Percentiles rank a stretch among this genome's conserved stretches.
Evolutionary conservation across 2,797 vertebrate genomes (phyloP).

Genomic region (Prunella strophiata): DNA sequence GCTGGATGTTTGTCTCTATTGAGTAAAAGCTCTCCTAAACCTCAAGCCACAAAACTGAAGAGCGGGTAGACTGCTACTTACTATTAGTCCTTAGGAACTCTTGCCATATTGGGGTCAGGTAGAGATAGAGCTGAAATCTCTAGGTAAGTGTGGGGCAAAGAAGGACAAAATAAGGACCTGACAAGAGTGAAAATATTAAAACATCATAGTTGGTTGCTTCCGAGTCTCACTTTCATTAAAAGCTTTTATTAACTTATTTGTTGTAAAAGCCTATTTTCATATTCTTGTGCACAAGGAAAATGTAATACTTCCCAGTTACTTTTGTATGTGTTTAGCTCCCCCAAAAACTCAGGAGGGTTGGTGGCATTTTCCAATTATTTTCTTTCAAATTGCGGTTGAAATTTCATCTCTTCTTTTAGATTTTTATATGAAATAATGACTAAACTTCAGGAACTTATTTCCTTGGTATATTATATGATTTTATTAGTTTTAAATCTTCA

Average conservation of each 20-base stretch:
- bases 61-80: neutral
- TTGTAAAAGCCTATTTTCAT: neutral
- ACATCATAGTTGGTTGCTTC: neutral
- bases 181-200: neutral
- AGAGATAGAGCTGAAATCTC: neutral
- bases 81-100: neutral
- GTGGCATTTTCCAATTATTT: neutral
- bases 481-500: neutral
- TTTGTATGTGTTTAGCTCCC: neutral
- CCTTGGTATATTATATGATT: neutral
- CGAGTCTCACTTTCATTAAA: neutral
- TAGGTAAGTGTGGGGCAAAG: neutral
- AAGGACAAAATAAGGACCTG: neutral
- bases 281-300: neutral
- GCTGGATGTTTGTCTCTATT: neutral
- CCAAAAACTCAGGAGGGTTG: neutral
- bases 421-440: neutral
- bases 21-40: neutral
- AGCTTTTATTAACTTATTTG: neutral
- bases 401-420: neutral
- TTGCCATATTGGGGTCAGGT: neutral
- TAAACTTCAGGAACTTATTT: neutral
- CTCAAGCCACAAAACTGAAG: neutral
- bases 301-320: neutral
- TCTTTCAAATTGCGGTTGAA: neutral